phyloP scores from a whole-genome alignment of 1,140 invertebrate species.

The Sitophilus oryzae region DNA sequence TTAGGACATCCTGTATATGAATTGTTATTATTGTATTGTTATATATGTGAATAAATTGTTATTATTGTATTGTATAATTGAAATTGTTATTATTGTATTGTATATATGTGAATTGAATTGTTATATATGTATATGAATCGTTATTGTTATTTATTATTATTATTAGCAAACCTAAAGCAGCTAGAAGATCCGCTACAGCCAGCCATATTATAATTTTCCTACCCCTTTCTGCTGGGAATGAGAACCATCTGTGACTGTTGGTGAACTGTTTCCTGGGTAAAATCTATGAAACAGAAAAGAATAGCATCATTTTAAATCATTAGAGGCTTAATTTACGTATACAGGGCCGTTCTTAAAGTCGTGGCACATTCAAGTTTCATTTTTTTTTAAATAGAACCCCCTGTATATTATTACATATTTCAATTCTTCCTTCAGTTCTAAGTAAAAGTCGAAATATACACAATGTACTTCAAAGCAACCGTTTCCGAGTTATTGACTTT shows the following conservation, averaged over 20 bases:
- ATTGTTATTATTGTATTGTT: not conserved
- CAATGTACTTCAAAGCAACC: too few relatives aligned
- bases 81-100: not conserved
- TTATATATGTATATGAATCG: not conserved
- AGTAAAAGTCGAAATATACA: too few relatives aligned
- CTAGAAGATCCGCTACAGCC: slow-evolving; percentile 69
- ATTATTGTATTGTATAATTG: not conserved
- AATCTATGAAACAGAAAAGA: slow-evolving; percentile 42
- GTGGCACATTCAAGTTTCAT: too few relatives aligned
- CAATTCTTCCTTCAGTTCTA: too few relatives aligned
- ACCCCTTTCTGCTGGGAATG: slow-evolving; percentile 54
- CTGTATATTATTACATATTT: too few relatives aligned
- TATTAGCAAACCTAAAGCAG: slow-evolving; percentile 57
- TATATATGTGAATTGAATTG: too few relatives aligned
- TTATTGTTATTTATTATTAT: slow-evolving; percentile 5
- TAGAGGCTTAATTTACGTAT: too few relatives aligned
- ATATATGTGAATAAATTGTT: not conserved
- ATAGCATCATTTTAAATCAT: too few relatives aligned
- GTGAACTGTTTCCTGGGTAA: slow-evolving; percentile 41
- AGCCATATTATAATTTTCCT: slow-evolving; percentile 70
- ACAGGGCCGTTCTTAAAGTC: too few relatives aligned
- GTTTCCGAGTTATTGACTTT: too few relatives aligned
- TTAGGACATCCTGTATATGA: too few relatives aligned
- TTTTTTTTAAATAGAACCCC: too few relatives aligned
- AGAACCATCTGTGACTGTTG: slow-evolving; percentile 47